Evolutionary conservation across 2,888 invertebrate genomes (phyloP).

Genomic region (Amphimallon solstitiale): DNA sequence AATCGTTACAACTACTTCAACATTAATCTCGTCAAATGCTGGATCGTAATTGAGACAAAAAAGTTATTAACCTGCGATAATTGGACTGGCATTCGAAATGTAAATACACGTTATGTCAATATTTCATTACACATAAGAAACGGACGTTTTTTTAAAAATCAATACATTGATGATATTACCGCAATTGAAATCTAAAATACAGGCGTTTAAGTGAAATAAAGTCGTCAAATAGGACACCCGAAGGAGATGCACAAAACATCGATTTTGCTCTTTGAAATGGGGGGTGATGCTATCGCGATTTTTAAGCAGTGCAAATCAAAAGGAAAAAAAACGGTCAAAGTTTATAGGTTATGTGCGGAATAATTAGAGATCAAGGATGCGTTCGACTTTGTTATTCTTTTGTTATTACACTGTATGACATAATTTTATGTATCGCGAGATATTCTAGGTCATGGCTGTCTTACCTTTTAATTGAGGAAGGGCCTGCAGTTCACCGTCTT

Average conservation of each 20-base stretch:
- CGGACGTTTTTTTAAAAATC: constrained; percentile 21
- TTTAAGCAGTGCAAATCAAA: constrained; percentile 1
- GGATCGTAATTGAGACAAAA: background rate
- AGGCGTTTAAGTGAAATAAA: background rate
- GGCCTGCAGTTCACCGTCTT: constrained; percentile 96
- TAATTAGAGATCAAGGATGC: constrained; percentile 40
- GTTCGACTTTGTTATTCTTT: constrained; percentile 25
- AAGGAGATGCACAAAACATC: background rate
- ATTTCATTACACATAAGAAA: constrained; percentile 15
- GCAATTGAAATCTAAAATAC: constrained; percentile 26
- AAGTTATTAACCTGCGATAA: background rate
- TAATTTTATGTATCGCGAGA: constrained; percentile 2
- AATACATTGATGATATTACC: constrained; percentile 30
- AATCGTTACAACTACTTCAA: background rate
- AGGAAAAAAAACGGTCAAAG: constrained; percentile 38
- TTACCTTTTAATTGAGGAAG: constrained; percentile 97
- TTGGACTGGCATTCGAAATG: background rate
- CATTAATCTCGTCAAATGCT: background rate
- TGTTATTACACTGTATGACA: constrained; percentile 2
- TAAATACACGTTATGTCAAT: constrained; percentile 19
- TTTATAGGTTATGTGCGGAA: constrained; percentile 42
- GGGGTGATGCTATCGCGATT: constrained; percentile 24
- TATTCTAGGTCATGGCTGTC: constrained; percentile 51
- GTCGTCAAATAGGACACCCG: background rate
- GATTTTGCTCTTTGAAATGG: background rate